phyloP scores from a whole-genome alignment of 2,113 vertebrate species.

The Fregata magnificens region DNA sequence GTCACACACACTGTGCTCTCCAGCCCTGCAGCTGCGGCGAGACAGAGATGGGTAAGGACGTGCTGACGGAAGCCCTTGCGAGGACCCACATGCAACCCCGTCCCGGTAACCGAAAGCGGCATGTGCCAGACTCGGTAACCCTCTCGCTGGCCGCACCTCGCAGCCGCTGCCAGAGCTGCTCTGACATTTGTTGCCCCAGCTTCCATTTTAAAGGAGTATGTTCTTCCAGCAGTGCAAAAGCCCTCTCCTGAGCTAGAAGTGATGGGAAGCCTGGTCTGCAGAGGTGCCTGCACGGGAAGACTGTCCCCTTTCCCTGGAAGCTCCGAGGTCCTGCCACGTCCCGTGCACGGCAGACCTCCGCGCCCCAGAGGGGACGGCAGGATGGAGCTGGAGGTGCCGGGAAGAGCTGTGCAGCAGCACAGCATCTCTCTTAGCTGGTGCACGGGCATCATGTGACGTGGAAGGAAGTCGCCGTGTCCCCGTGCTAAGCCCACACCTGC shows the following conservation, averaged over 20 bases:
- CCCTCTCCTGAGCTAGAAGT: not conserved
- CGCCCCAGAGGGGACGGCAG: not conserved
- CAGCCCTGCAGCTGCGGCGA: not conserved
- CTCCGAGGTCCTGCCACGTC: not conserved
- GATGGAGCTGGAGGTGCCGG: fast-evolving
- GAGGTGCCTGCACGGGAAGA: too few species aligned
- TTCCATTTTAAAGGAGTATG: not conserved
- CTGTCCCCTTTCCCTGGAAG: not conserved
- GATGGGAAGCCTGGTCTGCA: not conserved
- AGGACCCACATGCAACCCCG: fast-evolving
- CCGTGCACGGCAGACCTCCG: not conserved
- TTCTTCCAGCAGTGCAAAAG: not conserved
- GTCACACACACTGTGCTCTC: not conserved
- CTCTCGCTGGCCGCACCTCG: not conserved
- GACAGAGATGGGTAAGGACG: not conserved
- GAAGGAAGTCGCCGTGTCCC: fast-evolving
- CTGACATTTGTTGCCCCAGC: not conserved
- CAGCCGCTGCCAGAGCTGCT: not conserved
- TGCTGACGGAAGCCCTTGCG: not conserved
- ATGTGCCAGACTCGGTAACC: not conserved
- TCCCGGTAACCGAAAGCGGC: not conserved
- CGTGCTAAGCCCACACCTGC: not conserved
- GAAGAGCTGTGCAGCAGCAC: not conserved
- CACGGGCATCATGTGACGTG: not conserved
- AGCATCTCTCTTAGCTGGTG: not conserved